These are phyloP conservation scores for Salvator merianae DNA, from an alignment of 2,113 vertebrate species.

Conservation along the genomic window DNA sequence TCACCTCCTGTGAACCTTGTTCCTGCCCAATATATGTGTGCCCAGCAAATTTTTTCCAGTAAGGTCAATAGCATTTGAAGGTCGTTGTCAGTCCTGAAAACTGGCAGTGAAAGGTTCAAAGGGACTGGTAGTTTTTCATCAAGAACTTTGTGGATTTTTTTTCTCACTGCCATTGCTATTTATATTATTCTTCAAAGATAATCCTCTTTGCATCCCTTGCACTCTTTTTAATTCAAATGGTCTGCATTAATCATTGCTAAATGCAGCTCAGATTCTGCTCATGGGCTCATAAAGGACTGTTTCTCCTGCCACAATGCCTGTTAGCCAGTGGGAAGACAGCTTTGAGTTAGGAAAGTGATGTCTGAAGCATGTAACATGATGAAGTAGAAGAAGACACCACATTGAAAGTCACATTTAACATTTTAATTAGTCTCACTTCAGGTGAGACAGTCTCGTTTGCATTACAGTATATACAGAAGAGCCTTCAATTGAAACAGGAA, in stretches of 20 bases:
- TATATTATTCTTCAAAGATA: slow-evolving; percentile 16
- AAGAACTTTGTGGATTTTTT: background rate
- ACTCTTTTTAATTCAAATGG: slow-evolving; percentile 7
- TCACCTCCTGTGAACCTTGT: background rate
- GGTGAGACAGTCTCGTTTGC: slow-evolving; percentile 14
- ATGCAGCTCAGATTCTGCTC: slow-evolving; percentile 9
- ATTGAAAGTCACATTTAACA: slow-evolving; percentile 34
- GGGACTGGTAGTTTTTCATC: background rate
- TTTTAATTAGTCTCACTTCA: slow-evolving; percentile 38
- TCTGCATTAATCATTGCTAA: slow-evolving; percentile 35
- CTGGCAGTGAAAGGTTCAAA: background rate
- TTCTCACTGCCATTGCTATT: background rate
- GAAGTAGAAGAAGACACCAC: slow-evolving; percentile 22
- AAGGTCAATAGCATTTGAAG: background rate
- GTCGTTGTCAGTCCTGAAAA: background rate
- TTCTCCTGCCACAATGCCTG: slow-evolving; percentile 23
- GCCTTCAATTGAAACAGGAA: slow-evolving; percentile 3
- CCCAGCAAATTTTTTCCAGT: background rate
- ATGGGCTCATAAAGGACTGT: slow-evolving; percentile 22
- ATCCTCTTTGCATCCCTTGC: slow-evolving; percentile 22
- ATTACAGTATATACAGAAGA: background rate
- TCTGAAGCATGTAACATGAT: slow-evolving; percentile 22
- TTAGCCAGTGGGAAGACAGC: slow-evolving; percentile 22
- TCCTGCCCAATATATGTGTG: background rate
- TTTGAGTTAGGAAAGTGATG: slow-evolving; percentile 22